A percentile compares a stretch with the other conserved stretches of the same genome.
phyloP scores from a whole-genome alignment of 2,797 vertebrate species.

The Enteromius mattozi region DNA sequence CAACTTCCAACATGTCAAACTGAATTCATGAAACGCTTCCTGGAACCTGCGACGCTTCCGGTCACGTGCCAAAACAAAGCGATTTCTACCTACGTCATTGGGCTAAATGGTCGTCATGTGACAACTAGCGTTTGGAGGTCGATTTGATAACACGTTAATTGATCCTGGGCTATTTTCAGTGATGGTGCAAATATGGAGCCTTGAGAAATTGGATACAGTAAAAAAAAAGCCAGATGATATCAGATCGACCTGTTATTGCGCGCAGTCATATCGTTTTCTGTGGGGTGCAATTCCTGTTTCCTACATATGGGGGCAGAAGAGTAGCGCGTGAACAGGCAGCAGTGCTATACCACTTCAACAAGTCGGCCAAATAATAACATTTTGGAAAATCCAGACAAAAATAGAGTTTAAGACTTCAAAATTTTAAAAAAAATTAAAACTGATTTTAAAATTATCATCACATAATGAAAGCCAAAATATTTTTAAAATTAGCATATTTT shows the following conservation, averaged over 20 bases:
- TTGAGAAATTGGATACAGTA: neutral
- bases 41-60: constrained; percentile 65
- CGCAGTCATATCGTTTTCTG: no score
- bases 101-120: constrained; percentile 19
- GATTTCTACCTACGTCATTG: neutral
- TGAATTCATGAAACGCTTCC: constrained; percentile 63
- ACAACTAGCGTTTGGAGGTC: constrained; percentile 61
- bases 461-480: neutral
- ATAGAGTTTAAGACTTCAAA: neutral
- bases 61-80: constrained; percentile 79
- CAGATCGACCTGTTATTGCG: neutral
- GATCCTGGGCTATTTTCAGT: neutral
- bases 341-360: neutral
- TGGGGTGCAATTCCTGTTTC: constrained; percentile 30
- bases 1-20: constrained; percentile 51
- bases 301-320: constrained; percentile 17
- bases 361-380: neutral
- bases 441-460: neutral
- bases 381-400: neutral
- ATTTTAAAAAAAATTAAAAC: neutral
- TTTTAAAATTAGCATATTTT: no score
- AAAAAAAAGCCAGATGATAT: neutral
- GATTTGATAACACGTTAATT: neutral
- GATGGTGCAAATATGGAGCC: neutral
- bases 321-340: neutral